phyloP scores from a whole-genome alignment of 1,140 invertebrate species.

The Eubasilissa regina region DNA sequence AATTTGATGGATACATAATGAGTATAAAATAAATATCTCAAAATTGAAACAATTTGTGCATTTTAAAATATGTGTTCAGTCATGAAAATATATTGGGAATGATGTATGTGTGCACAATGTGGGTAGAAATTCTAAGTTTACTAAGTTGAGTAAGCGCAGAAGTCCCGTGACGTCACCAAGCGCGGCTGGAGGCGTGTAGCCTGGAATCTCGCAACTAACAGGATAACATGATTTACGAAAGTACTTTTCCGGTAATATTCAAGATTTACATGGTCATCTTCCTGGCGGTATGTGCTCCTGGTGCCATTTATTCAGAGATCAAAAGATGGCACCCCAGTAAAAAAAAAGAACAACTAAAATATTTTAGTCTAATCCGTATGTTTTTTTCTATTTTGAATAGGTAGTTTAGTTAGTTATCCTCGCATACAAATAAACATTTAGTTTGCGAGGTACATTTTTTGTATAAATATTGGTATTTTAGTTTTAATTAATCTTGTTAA shows the following conservation, averaged over 20 bases:
- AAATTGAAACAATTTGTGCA: too few species aligned
- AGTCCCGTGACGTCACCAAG: constrained; percentile 54
- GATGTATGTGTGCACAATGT: constrained; percentile 33
- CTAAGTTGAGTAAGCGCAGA: constrained; percentile 57
- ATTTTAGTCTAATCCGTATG: too few species aligned
- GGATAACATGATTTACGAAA: constrained; percentile 27
- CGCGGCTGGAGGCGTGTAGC: constrained; percentile 44
- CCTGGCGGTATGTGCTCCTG: constrained; percentile 1
- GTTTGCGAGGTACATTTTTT: too few species aligned
- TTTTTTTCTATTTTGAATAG: too few species aligned
- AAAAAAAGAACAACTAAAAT: too few species aligned
- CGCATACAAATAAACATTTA: too few species aligned
- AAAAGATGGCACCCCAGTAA: constrained; percentile 30
- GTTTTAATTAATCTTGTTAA: background rate
- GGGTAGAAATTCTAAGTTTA: constrained; percentile 56
- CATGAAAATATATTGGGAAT: constrained; percentile 42
- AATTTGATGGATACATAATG: too few species aligned
- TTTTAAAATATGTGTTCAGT: background rate
- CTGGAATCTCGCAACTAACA: constrained; percentile 31
- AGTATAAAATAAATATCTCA: too few species aligned
- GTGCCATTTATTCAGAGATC: constrained; percentile 18
- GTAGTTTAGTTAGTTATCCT: too few species aligned
- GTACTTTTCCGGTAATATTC: constrained; percentile 9
- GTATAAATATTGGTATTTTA: too few species aligned
- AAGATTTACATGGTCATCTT: constrained; percentile 5